These are phyloP conservation scores for Microtus agrestis DNA, from an alignment of 2,797 vertebrate genomes.

Conservation along the genomic window DNA sequence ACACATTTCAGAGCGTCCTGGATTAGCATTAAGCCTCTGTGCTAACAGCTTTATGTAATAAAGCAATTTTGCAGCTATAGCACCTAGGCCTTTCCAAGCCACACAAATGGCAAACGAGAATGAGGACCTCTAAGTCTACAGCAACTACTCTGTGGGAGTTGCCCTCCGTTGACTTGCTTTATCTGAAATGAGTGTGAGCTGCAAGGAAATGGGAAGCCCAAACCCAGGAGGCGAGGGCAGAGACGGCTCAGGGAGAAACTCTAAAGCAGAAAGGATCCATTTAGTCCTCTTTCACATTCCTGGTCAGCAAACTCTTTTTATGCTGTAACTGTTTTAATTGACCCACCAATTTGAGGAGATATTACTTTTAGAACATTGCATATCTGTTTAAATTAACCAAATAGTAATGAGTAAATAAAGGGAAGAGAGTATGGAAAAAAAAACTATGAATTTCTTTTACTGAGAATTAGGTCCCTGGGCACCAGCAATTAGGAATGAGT, in stretches of 20 bases:
- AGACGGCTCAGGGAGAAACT: neutral
- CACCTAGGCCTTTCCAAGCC: neutral
- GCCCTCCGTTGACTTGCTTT: neutral
- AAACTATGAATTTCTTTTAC: neutral
- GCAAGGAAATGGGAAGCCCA: neutral
- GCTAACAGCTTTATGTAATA: conserved; percentile 62
- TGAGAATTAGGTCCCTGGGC: neutral
- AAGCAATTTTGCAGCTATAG: conserved; percentile 34
- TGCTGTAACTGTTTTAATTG: neutral
- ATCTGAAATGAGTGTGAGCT: neutral
- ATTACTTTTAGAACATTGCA: neutral
- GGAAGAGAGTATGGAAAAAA: neutral
- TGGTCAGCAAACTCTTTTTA: conserved; percentile 33
- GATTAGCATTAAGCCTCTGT: conserved; percentile 65
- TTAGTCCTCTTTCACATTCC: neutral
- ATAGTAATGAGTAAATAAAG: neutral
- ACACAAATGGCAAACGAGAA: neutral
- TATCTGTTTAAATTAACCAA: neutral
- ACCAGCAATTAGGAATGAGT: neutral
- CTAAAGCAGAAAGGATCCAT: neutral
- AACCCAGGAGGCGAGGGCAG: neutral
- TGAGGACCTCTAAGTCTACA: neutral
- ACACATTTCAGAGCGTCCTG: conserved; percentile 52
- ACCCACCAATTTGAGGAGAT: neutral
- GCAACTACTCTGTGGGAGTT: neutral